Conservation (phyloP, 1,140 invertebrate genomes). For the Achatina immaculata region DNA sequence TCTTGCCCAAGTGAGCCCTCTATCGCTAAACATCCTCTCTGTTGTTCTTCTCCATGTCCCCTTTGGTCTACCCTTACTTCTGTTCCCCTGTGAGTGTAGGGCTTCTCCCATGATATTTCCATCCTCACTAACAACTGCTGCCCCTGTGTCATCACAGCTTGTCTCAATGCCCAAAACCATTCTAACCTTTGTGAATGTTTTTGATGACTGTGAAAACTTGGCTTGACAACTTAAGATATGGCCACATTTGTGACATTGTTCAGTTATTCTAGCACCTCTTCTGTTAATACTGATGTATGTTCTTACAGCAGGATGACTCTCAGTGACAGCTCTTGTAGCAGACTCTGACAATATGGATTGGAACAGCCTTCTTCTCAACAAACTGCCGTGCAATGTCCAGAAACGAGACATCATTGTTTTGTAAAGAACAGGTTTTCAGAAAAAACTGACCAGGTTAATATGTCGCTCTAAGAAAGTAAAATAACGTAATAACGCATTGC, state of each 20-base stretch:
- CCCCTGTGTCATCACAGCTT: conserved; percentile 98
- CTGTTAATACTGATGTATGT: neutral
- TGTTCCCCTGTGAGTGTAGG: conserved; percentile 66
- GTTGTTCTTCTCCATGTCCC: no score
- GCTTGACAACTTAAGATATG: neutral
- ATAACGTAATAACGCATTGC: no score
- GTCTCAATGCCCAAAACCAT: conserved; percentile 92
- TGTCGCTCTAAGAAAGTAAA: no score
- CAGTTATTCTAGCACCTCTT: neutral
- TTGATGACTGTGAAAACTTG: neutral
- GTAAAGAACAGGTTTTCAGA: no score
- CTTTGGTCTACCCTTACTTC: no score
- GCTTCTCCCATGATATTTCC: conserved; percentile 85
- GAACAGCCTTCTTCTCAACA: neutral
- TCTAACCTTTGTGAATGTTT: neutral
- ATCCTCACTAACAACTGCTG: conserved; percentile 83
- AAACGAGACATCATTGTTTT: no score
- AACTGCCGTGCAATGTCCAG: neutral
- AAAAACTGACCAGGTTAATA: no score
- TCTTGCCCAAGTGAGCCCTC: no score
- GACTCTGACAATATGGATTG: neutral
- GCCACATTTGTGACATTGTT: neutral
- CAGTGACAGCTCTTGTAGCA: neutral
- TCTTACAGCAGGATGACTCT: neutral
- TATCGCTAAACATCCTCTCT: no score